phyloP scores from a whole-genome alignment of 1,140 invertebrate genomes.

The Zaprionus davidi region DNA sequence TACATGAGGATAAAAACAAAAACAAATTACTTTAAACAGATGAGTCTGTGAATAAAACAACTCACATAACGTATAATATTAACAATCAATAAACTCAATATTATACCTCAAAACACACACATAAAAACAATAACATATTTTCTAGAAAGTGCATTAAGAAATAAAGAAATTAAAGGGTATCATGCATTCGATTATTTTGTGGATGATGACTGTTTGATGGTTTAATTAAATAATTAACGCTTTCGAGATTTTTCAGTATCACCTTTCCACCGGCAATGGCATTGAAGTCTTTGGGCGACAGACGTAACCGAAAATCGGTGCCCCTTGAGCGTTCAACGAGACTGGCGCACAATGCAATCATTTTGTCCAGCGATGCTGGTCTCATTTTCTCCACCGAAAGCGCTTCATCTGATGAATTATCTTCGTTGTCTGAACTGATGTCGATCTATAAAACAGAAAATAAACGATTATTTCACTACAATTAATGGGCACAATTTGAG shows the following conservation, averaged over 20 bases:
- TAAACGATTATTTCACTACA: not conserved
- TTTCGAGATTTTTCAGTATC: conserved; percentile 72
- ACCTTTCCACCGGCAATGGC: conserved; percentile 94
- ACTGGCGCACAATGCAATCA: conserved; percentile 95
- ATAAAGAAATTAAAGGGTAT: conserved; percentile 27
- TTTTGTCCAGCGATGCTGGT: conserved; percentile 96
- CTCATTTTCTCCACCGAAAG: conserved; percentile 88
- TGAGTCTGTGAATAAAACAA: not conserved
- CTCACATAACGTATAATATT: not conserved
- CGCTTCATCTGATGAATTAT: conserved; percentile 86
- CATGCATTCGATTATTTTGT: conserved; percentile 35
- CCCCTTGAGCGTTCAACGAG: conserved; percentile 95
- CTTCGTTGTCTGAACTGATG: conserved; percentile 91
- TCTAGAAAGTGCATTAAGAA: conserved; percentile 13
- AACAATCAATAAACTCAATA: not conserved
- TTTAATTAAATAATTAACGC: conserved; percentile 51
- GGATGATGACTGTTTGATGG: conserved; percentile 12
- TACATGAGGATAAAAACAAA: not conserved
- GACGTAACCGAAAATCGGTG: conserved; percentile 89
- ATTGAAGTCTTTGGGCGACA: conserved; percentile 91
- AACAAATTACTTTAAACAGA: not conserved
- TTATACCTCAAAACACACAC: not conserved
- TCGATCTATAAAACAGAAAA: conserved; percentile 85
- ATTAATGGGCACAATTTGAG: not conserved
- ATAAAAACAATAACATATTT: conserved; percentile 2